phyloP scores from a whole-genome alignment of 2,888 invertebrate genomes.

The Allophyes oxyacanthae region DNA sequence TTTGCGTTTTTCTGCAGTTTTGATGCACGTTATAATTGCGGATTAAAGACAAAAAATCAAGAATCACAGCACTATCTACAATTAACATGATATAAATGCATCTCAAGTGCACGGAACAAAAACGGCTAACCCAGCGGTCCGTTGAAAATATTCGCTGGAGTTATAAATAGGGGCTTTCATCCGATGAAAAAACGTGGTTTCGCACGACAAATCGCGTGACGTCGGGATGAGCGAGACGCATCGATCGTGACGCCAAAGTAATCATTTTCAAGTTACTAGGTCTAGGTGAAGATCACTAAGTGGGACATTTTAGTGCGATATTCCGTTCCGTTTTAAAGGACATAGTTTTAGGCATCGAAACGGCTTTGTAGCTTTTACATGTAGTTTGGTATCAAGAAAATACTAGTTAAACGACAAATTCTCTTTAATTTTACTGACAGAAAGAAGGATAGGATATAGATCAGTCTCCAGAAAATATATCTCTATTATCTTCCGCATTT shows the following conservation, averaged over 20 bases:
- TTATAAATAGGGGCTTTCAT: constrained; percentile 84
- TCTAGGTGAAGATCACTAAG: constrained; percentile 50
- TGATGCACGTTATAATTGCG: constrained; percentile 47
- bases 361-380: no score
- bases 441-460: no score
- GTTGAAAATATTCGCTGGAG: constrained; percentile 80
- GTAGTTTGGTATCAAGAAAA: no score
- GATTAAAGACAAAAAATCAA: constrained; percentile 45
- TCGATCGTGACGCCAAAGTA: constrained; percentile 61
- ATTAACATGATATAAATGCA: constrained; percentile 67
- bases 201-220: constrained; percentile 84
- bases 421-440: no score
- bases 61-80: constrained; percentile 52
- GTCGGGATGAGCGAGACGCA: constrained; percentile 69
- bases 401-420: no score
- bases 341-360: not conserved
- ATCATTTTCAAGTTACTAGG: constrained; percentile 49
- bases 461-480: no score
- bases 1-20: not conserved
- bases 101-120: constrained; percentile 71
- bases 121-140: constrained; percentile 78
- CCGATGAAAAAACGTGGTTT: constrained; percentile 78
- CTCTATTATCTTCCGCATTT: no score
- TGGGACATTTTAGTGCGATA: constrained; percentile 33
- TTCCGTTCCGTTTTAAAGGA: constrained; percentile 2